A percentile compares a stretch with the other conserved stretches of the same genome.
These are phyloP conservation scores for Ladona fulva DNA, from an alignment of 1,140 invertebrate species.

Conservation along the genomic window DNA sequence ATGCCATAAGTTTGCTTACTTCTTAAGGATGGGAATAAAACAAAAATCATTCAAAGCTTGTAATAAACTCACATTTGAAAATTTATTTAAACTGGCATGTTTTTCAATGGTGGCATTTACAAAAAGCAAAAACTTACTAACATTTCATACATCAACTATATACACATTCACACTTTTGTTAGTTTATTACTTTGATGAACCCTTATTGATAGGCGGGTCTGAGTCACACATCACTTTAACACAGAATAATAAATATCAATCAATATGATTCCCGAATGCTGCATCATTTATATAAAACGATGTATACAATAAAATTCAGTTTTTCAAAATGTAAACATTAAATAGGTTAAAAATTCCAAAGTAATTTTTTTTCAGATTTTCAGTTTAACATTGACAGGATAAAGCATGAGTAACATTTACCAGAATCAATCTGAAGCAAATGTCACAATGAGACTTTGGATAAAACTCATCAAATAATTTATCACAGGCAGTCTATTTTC, in stretches of 20 bases:
- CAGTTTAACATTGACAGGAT: neutral
- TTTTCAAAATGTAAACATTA: neutral
- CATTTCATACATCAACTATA: constrained; percentile 5
- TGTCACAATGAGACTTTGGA: neutral
- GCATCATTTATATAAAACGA: neutral
- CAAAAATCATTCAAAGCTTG: neutral
- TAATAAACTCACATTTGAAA: constrained; percentile 8
- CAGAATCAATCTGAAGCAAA: neutral
- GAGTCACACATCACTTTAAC: neutral
- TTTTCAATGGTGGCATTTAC: neutral
- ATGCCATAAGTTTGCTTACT: no score
- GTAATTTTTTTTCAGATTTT: no score
- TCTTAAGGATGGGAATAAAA: neutral
- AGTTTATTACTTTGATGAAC: neutral
- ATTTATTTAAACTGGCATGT: neutral
- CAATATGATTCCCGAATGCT: neutral
- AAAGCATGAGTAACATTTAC: neutral
- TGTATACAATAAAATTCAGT: neutral
- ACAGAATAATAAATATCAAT: neutral
- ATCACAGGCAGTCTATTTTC: constrained; percentile 9
- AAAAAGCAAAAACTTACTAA: neutral
- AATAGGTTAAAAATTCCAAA: neutral
- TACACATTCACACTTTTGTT: neutral
- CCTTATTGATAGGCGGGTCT: neutral
- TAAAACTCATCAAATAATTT: constrained; percentile 5